Percentiles rank a stretch among this genome's conserved stretches.
Conservation (phyloP, 2,113 vertebrate species). For the Miniopterus natalensis region DNA sequence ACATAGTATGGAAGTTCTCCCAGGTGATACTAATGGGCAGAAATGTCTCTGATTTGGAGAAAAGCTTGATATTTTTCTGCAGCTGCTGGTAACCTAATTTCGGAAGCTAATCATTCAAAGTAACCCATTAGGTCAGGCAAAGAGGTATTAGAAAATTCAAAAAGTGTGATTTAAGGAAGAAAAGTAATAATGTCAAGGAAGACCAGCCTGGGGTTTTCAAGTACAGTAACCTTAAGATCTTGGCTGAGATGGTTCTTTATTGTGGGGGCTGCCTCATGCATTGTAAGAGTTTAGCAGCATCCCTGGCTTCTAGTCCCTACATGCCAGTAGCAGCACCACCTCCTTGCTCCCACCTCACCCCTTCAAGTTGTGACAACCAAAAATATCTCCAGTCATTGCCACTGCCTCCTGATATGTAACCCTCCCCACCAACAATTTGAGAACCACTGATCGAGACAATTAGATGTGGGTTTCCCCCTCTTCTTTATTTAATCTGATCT, state of each 20-base stretch:
- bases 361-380: neutral
- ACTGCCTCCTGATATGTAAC: neutral
- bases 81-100: constrained; percentile 45
- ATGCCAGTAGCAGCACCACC: neutral
- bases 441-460: neutral
- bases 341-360: accelerated
- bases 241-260: neutral
- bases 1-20: neutral
- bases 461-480: neutral
- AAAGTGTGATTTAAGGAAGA: constrained; percentile 7
- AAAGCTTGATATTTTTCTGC: neutral
- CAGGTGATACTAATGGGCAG: neutral
- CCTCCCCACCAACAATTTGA: neutral
- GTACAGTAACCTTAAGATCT: neutral
- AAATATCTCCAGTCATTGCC: neutral
- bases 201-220: neutral
- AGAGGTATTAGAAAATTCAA: neutral
- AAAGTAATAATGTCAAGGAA: neutral
- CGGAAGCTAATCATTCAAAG: constrained; percentile 29
- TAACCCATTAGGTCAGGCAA: neutral
- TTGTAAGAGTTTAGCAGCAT: neutral
- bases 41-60: constrained; percentile 16
- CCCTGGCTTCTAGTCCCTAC: neutral
- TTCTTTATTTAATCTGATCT: constrained; percentile 24
- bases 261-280: neutral